Conservation (phyloP, 2,113 vertebrate genomes). For the Atherinomorus stipes region DNA sequence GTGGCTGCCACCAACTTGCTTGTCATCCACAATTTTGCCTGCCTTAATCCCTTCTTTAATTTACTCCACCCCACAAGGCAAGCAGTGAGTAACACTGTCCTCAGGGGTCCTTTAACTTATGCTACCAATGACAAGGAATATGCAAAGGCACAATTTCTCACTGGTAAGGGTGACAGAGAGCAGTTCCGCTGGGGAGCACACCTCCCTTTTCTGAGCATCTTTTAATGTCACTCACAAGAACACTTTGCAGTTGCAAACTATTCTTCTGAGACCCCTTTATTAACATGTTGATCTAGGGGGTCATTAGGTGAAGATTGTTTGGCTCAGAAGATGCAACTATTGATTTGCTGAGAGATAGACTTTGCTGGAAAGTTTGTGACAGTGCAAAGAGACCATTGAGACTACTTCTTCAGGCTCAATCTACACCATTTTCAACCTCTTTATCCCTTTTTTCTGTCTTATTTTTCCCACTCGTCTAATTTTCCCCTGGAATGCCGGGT, state of each 20-base stretch:
- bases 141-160: conserved; percentile 96
- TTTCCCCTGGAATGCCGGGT: conserved; percentile 79
- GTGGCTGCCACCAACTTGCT: conserved; percentile 86
- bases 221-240: conserved; percentile 87
- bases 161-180: conserved; percentile 91
- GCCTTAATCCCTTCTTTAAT: conserved; percentile 96
- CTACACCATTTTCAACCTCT: conserved; percentile 67
- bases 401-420: conserved; percentile 69
- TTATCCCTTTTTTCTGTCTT: conserved; percentile 63
- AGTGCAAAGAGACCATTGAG: conserved; percentile 56
- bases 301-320: conserved; percentile 79
- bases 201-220: conserved; percentile 83
- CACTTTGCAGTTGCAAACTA: conserved; percentile 89
- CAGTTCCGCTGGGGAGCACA: conserved; percentile 88
- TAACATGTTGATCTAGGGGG: conserved; percentile 83
- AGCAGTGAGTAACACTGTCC: conserved; percentile 89
- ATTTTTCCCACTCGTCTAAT: conserved; percentile 80
- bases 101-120: conserved; percentile 95
- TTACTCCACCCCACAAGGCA: conserved; percentile 91
- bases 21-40: conserved; percentile 93
- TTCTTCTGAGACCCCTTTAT: conserved; percentile 89
- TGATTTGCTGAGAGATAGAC: conserved; percentile 78
- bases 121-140: conserved; percentile 92
- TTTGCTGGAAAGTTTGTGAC: conserved; percentile 73
- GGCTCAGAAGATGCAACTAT: conserved; percentile 72